Conservation (phyloP, 1,140 invertebrate species). For the Tetramorium parvispinum region DNA sequence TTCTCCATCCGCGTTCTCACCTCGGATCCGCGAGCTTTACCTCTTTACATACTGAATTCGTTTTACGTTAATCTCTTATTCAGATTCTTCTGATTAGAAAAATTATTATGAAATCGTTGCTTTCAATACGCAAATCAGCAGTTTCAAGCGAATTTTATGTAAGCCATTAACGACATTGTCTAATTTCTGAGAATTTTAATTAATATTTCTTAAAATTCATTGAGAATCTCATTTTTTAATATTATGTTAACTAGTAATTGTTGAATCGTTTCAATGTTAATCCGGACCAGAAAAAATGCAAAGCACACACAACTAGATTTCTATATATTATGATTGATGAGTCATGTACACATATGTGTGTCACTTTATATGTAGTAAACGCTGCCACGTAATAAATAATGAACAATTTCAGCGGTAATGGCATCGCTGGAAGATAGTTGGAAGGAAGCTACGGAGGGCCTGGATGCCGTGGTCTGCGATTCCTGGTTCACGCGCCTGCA, state of each 20-base stretch:
- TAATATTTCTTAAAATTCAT: not conserved
- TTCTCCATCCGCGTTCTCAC: not conserved
- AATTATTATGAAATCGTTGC: not conserved
- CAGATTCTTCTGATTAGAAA: not conserved
- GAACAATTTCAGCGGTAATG: conserved; percentile 72
- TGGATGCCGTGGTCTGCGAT: conserved; percentile 77
- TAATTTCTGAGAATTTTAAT: not conserved
- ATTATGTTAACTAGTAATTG: not conserved
- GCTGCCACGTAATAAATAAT: not conserved
- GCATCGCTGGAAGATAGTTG: conserved; percentile 82
- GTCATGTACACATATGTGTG: not conserved
- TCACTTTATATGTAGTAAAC: not conserved
- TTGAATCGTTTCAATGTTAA: not conserved
- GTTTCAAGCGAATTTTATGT: not conserved
- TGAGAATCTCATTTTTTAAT: not conserved
- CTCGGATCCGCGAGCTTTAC: not conserved
- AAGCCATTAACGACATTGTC: too few relatives aligned
- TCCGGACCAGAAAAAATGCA: not conserved
- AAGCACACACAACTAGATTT: not conserved
- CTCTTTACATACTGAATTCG: not conserved
- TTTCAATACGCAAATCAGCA: not conserved
- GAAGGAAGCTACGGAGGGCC: conserved; percentile 81
- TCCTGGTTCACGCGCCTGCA: conserved; percentile 80
- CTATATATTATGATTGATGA: not conserved
- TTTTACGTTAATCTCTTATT: not conserved